Base-by-base conservation (phyloP, 2,888 invertebrate species). In the Ectropis crepuscularia region DNA sequence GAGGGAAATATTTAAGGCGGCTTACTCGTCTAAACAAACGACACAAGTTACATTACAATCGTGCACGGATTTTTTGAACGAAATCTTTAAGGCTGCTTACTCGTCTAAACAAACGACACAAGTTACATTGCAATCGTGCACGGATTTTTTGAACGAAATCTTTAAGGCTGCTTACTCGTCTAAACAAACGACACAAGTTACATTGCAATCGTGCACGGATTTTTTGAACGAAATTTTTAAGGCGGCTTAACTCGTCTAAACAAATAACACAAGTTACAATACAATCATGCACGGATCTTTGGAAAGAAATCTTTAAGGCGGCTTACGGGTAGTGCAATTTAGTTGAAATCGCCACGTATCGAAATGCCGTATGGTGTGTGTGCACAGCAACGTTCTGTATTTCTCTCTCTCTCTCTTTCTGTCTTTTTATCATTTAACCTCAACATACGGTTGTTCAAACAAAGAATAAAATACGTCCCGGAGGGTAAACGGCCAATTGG, bases 231-330 rank as follows among this genome's bases (percentile, higher is more conserved):
- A 28, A 1, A 28, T n/a, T 2, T 28, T 28, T 28, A 28, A 28
- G 16, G 16, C 16, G n/a, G n/a, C n/a, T n/a, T n/a, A n/a, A n/a
- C 80, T 94, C 94, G 81, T 93, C 94, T 94, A 78, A n/a, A 57
- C 51, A 59, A 58, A 58, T 16, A 47, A 42, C n/a, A 38, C 39
- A 62, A 43, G 6, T 28, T 37, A 8, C 0, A 11, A 9, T 8
- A 4, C 7, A 39, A 12, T 12, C 7, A 6, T 4, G 7, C 2
- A 12, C 46, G 7, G 16, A 9, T 5, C 7, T 8, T 6, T 41
- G 41, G 10, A 48, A 28, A 1, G 16, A 28, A 1, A 28, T n/a
- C 1, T 28, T 28, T 28, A 28, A 28, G 16, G 16, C 16, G 16
- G 16, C 16, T 28, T 28, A 28, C 16, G 16, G 16, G 16, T 28